phyloP scores from a whole-genome alignment of 2,113 vertebrate genomes.

The Hassar affinis region DNA sequence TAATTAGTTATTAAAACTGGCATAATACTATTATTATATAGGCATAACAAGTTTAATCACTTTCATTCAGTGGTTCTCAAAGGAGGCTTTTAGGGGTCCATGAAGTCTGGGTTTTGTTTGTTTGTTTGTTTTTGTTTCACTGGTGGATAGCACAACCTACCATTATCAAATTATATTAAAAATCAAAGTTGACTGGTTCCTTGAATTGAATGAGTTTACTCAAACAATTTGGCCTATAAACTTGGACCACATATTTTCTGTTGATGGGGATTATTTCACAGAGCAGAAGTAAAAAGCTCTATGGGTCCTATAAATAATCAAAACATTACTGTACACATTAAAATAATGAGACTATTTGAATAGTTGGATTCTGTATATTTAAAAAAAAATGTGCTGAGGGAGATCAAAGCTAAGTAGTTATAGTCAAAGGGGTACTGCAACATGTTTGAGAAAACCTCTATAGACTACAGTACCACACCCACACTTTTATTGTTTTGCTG shows the following conservation, averaged over 20 bases:
- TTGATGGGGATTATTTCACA: background rate
- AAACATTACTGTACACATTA: background rate
- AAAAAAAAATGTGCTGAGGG: background rate
- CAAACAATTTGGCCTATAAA: background rate
- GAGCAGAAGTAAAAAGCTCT: background rate
- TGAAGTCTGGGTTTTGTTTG: background rate
- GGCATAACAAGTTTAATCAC: background rate
- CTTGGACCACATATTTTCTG: background rate
- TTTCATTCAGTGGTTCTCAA: background rate
- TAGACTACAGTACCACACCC: too few species aligned
- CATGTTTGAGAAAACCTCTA: background rate
- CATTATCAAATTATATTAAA: background rate
- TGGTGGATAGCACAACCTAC: too few species aligned
- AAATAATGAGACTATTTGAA: background rate
- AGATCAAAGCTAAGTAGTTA: background rate
- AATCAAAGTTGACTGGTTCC: background rate
- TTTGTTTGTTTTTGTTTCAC: background rate
- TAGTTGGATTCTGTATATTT: background rate
- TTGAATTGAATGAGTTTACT: background rate
- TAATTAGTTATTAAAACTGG: background rate
- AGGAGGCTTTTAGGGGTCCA: background rate
- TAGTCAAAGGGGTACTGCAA: background rate
- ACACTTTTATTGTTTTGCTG: background rate
- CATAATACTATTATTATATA: background rate
- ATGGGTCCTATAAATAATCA: background rate